Evolutionary conservation across 2,113 vertebrate genomes (phyloP).

Genomic region (Archocentrus centrarchus): DNA sequence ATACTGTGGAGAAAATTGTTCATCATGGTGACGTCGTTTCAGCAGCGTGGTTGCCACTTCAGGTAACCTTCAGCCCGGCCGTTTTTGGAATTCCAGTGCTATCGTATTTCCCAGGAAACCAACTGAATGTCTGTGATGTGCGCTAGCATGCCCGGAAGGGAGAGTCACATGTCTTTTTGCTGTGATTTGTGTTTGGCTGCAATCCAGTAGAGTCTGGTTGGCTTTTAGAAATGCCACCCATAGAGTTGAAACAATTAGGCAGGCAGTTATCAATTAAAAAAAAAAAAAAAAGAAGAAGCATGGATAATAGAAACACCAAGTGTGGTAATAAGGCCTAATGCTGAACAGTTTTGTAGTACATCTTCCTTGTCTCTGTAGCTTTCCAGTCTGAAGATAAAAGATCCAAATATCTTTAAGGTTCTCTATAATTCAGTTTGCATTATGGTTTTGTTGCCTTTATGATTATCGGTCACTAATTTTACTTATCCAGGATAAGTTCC

Average conservation of each 20-base stretch:
- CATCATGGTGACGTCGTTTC: constrained; percentile 30
- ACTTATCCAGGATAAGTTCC: background rate
- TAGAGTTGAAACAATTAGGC: background rate
- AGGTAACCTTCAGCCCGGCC: constrained; percentile 38
- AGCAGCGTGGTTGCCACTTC: constrained; percentile 29
- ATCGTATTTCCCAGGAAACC: constrained; percentile 60
- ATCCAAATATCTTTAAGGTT: background rate
- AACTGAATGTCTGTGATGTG: constrained; percentile 34
- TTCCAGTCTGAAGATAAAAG: background rate
- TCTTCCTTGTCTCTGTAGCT: background rate
- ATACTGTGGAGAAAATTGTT: background rate
- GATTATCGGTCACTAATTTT: background rate
- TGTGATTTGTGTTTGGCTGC: constrained; percentile 32
- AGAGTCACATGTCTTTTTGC: constrained; percentile 11
- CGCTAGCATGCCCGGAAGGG: constrained; percentile 46
- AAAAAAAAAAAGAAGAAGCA: background rate
- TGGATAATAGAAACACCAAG: background rate
- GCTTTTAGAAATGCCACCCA: constrained; percentile 1
- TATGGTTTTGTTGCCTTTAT: background rate
- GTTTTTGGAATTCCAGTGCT: constrained; percentile 43
- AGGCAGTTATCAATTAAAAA: background rate
- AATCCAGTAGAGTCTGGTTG: background rate
- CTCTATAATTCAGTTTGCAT: background rate
- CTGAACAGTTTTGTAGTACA: no score
- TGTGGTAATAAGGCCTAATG: background rate